phyloP scores from a whole-genome alignment of 1,140 invertebrate genomes.

The Cryptotermes secundus region DNA sequence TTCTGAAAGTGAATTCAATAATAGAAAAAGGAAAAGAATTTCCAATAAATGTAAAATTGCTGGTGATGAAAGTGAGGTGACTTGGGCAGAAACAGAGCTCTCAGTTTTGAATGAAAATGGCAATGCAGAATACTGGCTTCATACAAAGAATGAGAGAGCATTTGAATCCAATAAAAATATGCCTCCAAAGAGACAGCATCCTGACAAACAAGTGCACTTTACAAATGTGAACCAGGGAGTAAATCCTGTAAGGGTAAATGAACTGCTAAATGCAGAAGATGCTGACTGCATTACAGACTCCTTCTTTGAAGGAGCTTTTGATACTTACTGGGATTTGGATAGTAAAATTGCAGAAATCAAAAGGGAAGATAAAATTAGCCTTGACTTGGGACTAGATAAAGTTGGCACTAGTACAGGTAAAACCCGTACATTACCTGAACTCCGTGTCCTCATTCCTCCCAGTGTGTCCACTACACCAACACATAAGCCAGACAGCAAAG shows the following conservation, averaged over 20 bases:
- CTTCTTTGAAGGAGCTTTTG: constrained; percentile 30
- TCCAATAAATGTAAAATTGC: background rate
- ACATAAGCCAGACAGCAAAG: background rate
- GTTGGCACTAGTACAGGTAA: too few relatives aligned
- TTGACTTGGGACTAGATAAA: too few relatives aligned
- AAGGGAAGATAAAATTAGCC: background rate
- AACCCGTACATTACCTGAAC: background rate
- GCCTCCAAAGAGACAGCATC: background rate
- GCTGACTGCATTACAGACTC: constrained; percentile 25
- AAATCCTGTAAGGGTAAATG: background rate
- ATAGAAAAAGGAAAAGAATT: background rate
- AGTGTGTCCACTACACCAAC: background rate
- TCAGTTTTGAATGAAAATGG: background rate
- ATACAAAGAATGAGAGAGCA: too few relatives aligned
- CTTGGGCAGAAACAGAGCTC: background rate
- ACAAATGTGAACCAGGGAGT: background rate
- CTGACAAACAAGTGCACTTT: background rate
- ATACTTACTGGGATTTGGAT: constrained; percentile 23
- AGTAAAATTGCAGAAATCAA: background rate
- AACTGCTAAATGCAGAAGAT: background rate
- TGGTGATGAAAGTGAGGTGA: background rate
- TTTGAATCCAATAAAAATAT: background rate
- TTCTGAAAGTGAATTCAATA: background rate
- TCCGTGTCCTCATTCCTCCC: background rate
- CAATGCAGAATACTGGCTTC: too few relatives aligned